A percentile compares a stretch with the other conserved stretches of the same genome.
These are phyloP conservation scores for Hippolais icterina DNA, from an alignment of 2,113 vertebrate species.

Conservation along the genomic window DNA sequence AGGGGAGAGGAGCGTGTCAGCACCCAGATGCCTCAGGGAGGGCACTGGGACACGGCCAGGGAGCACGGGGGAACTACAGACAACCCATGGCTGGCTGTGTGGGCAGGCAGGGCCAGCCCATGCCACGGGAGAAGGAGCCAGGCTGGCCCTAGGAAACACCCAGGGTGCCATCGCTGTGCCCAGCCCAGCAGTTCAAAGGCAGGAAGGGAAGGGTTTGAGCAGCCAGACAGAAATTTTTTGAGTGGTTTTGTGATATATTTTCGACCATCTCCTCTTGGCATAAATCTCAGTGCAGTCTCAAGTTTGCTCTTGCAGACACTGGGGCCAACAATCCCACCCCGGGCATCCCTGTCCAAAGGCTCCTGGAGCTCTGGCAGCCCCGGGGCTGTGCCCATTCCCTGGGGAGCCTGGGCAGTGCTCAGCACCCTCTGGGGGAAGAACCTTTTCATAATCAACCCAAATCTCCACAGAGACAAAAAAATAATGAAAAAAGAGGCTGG, in stretches of 20 bases:
- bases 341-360: rapidly evolving
- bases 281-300: background rate
- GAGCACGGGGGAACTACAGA: rapidly evolving
- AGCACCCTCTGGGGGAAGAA: background rate
- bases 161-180: background rate
- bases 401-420: background rate
- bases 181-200: rapidly evolving
- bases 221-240: background rate
- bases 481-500: background rate
- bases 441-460: background rate
- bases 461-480: background rate
- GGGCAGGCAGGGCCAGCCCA: background rate
- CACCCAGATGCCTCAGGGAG: rapidly evolving
- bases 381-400: rapidly evolving
- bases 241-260: background rate
- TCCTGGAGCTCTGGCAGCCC: background rate
- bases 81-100: rapidly evolving
- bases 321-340: background rate
- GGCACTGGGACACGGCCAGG: background rate
- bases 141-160: background rate
- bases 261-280: background rate
- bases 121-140: background rate
- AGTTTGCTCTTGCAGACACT: background rate
- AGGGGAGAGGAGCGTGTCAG: background rate
- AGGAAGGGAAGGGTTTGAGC: background rate